phyloP scores from a whole-genome alignment of 2,888 invertebrate genomes.

The Lochmaea crataegi region DNA sequence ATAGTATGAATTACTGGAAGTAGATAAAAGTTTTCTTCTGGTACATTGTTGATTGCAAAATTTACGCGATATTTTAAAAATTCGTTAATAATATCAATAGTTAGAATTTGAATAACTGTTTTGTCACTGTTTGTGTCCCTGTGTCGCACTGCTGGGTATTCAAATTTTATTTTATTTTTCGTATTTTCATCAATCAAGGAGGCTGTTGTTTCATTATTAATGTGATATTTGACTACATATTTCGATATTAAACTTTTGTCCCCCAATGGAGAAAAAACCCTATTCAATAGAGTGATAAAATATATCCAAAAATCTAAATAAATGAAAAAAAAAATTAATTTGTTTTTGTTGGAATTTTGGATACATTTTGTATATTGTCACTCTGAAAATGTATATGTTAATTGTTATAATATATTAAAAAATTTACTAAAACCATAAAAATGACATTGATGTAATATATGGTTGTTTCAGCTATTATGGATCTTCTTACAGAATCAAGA shows the following conservation, averaged over 20 bases:
- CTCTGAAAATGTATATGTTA: conserved; percentile 57
- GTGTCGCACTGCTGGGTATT: conserved; percentile 21
- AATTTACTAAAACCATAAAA: conserved; percentile 56
- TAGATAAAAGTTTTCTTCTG: conserved; percentile 13
- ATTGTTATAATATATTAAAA: conserved; percentile 45
- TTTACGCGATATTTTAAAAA: not conserved
- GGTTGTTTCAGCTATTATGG: conserved; percentile 60
- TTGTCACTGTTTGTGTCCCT: conserved; percentile 26
- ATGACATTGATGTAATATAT: conserved; percentile 61
- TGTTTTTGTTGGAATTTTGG: not conserved
- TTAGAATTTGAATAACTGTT: conserved; percentile 15
- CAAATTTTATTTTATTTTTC: conserved; percentile 17
- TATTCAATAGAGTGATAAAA: not conserved
- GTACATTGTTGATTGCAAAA: conserved; percentile 8
- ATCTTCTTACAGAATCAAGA: conserved; percentile 56
- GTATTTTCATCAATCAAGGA: conserved; percentile 49
- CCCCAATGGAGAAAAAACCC: conserved; percentile 18
- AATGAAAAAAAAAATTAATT: not conserved
- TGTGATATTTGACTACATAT: conserved; percentile 66
- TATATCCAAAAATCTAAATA: conserved; percentile 7
- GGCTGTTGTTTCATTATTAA: conserved; percentile 65
- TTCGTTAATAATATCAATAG: not conserved
- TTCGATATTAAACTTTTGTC: conserved; percentile 59
- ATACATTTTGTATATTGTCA: conserved; percentile 5
- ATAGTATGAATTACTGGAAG: not conserved